Evolutionary conservation across 2,113 vertebrate species (phyloP), one percentile per base, ranked within the genome.

Genomic region (Poeciliopsis retropinna): DNA sequence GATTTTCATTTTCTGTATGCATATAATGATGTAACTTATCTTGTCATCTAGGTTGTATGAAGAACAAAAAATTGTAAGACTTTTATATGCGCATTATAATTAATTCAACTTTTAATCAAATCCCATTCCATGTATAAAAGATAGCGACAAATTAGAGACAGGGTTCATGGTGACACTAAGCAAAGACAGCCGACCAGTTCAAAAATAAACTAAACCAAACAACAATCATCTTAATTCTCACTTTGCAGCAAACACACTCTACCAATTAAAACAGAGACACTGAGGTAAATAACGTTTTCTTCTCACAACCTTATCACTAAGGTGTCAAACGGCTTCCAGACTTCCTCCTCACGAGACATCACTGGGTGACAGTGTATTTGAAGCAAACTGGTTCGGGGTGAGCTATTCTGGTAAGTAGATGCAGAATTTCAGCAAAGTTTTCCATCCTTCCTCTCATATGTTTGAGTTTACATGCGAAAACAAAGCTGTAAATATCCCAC

Each of bases 401-500:
- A 54, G 30, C 57, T 78, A 66, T 73, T 84, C 47, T 89, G 83
- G 82, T 89, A 90, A 79, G 86, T 85, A 92, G 77, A 90, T 89
- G 93, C 31, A 88, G 90, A 94, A 94, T 94, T 94, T 85, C 88
- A 89, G 65, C 81, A 76, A 68, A 87, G 85, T 77, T 91, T 70
- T 67, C 60, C 76, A 76, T 73, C 82, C 82, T 84, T 44, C 76
- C 73, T 82, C 85, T 89, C 80, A 82, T 77, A 83, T 88, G 68
- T 92, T 57, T 41, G 86, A 75, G 82, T 92, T 91, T 94, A 90
- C 92, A 85, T 63, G 92, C 85, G 88, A 93, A 94, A 84, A 89
- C 81, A 85, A 79, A 75, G 66, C 70, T 66, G 87, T 87, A 87
- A 90, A 90, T 80, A 87, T 89, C 83, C 91, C 90, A 89, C 92